These are phyloP conservation scores for Brachyhypopomus gauderio DNA, from an alignment of 2,113 vertebrate genomes.

Conservation along the genomic window DNA sequence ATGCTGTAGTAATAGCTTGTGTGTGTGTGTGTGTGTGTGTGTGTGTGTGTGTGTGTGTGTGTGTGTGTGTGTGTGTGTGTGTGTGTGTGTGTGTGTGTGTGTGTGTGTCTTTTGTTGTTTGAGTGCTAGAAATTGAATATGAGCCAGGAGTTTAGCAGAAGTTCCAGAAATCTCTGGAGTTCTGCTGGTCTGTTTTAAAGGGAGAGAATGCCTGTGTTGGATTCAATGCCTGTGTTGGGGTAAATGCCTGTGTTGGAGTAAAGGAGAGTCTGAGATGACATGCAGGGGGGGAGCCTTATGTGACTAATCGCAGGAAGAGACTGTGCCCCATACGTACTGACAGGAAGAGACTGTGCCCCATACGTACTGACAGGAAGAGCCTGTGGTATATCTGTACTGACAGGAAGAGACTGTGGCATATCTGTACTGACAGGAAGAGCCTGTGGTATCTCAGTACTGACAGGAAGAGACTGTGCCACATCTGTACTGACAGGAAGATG, in stretches of 20 bases:
- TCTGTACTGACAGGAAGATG: too few relatives aligned
- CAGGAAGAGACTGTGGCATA: too few relatives aligned
- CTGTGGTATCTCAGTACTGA: too few relatives aligned
- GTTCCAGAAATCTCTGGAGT: not conserved
- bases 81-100: too few relatives aligned
- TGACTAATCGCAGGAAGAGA: too few relatives aligned
- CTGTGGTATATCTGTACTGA: too few relatives aligned
- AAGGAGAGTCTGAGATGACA: not conserved
- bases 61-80: too few relatives aligned
- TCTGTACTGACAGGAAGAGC: too few relatives aligned
- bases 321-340: too few relatives aligned
- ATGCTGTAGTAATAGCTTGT: conserved; percentile 36
- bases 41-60: too few relatives aligned
- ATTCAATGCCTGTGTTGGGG: not conserved
- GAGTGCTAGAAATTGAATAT: not conserved
- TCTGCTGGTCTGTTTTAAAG: conserved; percentile 24
- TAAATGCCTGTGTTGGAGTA: not conserved
- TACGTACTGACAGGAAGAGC: too few relatives aligned
- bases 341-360: too few relatives aligned
- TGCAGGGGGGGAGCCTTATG: not conserved
- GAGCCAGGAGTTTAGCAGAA: conserved; percentile 22
- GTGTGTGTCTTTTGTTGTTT: conserved; percentile 24
- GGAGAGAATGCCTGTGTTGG: not conserved
- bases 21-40: not conserved
- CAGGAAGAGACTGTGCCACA: not conserved